Percentiles rank a stretch among this genome's conserved stretches.
phyloP scores from a whole-genome alignment of 2,797 vertebrate species.

The Crocidura indochinensis region DNA sequence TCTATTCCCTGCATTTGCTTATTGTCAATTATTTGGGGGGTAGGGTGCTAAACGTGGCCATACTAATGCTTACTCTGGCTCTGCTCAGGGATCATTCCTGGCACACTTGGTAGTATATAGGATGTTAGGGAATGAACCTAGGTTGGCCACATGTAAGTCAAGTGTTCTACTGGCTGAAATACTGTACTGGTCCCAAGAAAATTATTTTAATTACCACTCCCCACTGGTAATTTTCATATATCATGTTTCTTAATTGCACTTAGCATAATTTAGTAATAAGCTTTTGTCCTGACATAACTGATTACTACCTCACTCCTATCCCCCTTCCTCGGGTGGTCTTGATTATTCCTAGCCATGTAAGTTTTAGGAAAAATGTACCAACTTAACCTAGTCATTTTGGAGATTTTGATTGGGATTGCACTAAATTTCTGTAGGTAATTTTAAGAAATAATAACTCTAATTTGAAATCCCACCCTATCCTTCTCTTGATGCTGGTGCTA shows the following conservation, averaged over 20 bases:
- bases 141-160: no score
- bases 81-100: no score
- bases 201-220: not conserved
- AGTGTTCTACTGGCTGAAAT: no score
- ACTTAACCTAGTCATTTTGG: not conserved
- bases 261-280: conserved; percentile 9
- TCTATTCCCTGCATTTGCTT: conserved; percentile 23
- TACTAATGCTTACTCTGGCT: no score
- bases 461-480: not conserved
- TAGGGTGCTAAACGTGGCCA: no score
- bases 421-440: not conserved
- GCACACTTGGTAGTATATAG: no score
- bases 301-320: not conserved
- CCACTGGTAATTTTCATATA: not conserved
- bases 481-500: no score
- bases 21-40: no score
- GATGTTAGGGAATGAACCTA: no score
- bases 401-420: not conserved
- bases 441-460: conserved; percentile 26
- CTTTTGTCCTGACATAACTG: conserved; percentile 20
- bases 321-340: not conserved
- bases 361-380: conserved; percentile 37
- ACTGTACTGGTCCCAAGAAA: no score
- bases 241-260: conserved; percentile 39
- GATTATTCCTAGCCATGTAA: not conserved